Evolutionary conservation across 2,888 invertebrate species (phyloP), one percentile per base, ranked within the genome.

Genomic region (Mesodorylaimus sp.): DNA sequence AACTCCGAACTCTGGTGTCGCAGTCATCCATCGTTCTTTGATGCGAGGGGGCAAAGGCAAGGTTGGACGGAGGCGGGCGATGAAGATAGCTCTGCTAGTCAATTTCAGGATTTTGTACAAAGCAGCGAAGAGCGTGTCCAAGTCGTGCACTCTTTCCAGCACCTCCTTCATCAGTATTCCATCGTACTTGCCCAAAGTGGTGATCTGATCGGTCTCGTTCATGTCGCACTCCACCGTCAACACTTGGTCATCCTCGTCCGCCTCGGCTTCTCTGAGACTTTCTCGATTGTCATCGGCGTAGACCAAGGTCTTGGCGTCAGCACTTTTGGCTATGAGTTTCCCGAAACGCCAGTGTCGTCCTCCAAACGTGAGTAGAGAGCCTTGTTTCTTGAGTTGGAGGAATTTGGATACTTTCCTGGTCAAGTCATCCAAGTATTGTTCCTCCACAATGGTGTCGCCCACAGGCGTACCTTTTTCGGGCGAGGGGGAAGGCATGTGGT

Each of bases 121-220:
- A 24, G 44, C 5, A 21, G 26, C 27, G 44, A 24, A 43, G 27
- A 43, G 27, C 13, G 24, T 27, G 26, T 39, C 21, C 7, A 39
- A 7, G 21, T 39, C 41, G 10, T 39, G n/a, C 7, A 7, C 41
- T 7, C 26, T 26, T 7, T 43, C 44, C 10, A 43, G 19, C 5
- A 27, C 44, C 13, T 43, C 27, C 27, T 43, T 43, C 5, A 26
- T 27, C 5, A 43, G 26, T 25, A 43, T 26, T 7, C 26, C 25
- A 27, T 43, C 44, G 44, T 43, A 43, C 27, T 43, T 43, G 44
- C 44, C 44, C 27, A 43, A 43, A 13, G 24, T 43, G 21, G 44
- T 10, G 27, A 43, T 43, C 7, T 43, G 26, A 10, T 43, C 26
- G 10, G 26, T 7, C 3, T 43, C 10, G 7, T 5, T 7, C 44